Base-by-base conservation (phyloP, 2,113 vertebrate species). In the Eolophus roseicapilla region DNA sequence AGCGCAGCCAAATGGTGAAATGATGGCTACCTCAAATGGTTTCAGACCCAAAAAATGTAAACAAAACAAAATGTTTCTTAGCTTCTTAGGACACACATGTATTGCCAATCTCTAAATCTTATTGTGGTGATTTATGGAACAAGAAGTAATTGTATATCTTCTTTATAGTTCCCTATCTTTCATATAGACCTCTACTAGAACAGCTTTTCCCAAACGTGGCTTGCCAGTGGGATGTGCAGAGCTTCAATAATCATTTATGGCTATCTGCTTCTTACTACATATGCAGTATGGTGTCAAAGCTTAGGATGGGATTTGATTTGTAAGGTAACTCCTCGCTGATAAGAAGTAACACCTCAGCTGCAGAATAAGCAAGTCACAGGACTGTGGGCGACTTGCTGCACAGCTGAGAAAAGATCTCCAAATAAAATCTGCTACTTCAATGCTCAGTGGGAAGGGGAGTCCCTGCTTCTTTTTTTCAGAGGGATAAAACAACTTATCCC, bases 391-490 rank as follows among this genome's bases (percentile, higher is more conserved):
- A 35, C 17, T 43, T 37, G 19, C 33, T 67, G 75, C 1, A 2
- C 13, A 18, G 53, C 67, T 89, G 65, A 73, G 44, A 87, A 73
- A 53, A 44, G 33, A 41, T 76, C 92, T 96, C 47, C 65, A 71
- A 10, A 82, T 55, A 75, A 91, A 92, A 68, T 25, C 65, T 83
- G 49, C 6, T 31, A 37, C 23, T 64, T 31, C 5, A 1, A 17
- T 73, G 9, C 19, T 84, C 46, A 28, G 13, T 37, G 19, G 31
- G 44, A 65, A 77, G 16, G 13, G 31, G 11, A 64, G 9, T 4
- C 13, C 3, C 31, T 91, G 13, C 11, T 53, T 27, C 3, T 27
- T 35, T 35, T 37, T 55, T 20, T 63, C 6, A 31, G 89, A 74
- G 15, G 17, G 11, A 46, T 9, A 60, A 64, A 78, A 8, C 9